Percentiles rank a stretch among this genome's conserved stretches.
Evolutionary conservation across 2,113 vertebrate species (phyloP).

Genomic region (Phalacrocorax brasilianus): DNA sequence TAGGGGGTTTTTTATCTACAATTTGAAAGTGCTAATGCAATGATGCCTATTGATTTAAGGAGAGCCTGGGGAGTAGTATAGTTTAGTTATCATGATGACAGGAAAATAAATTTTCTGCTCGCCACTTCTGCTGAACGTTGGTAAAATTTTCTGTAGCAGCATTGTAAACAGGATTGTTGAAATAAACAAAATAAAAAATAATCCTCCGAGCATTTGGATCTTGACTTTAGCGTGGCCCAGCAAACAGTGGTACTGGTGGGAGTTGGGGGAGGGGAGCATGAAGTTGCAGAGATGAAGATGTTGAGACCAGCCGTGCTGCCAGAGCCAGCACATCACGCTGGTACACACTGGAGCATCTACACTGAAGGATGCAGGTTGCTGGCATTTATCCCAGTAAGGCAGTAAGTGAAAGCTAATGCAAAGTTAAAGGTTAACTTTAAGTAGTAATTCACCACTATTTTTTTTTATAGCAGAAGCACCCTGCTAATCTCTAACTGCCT

Average conservation of each 20-base stretch:
- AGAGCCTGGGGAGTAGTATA: not conserved
- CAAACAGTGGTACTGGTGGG: accelerated
- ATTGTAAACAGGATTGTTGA: not conserved
- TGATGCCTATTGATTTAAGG: not conserved
- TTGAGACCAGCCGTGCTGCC: not conserved
- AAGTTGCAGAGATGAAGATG: not conserved
- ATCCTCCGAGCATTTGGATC: not conserved
- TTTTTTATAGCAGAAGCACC: not conserved
- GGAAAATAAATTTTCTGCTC: not conserved
- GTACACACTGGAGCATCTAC: not conserved
- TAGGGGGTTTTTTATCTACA: not conserved
- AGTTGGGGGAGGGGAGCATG: accelerated
- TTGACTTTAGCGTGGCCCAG: not conserved
- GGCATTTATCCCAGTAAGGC: not conserved
- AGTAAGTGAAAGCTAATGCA: not conserved
- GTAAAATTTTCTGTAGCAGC: not conserved
- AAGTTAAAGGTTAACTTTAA: not conserved
- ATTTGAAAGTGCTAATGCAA: not conserved
- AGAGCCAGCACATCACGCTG: accelerated
- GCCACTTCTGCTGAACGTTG: accelerated
- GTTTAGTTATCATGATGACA: not conserved
- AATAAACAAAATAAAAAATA: not conserved
- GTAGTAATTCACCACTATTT: not conserved
- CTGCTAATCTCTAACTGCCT: not conserved
- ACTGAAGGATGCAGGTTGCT: not conserved